Percentiles rank a stretch among this genome's conserved stretches.
Evolutionary conservation across 1,140 invertebrate genomes (phyloP).

Genomic region (Drosophila ironensis): DNA sequence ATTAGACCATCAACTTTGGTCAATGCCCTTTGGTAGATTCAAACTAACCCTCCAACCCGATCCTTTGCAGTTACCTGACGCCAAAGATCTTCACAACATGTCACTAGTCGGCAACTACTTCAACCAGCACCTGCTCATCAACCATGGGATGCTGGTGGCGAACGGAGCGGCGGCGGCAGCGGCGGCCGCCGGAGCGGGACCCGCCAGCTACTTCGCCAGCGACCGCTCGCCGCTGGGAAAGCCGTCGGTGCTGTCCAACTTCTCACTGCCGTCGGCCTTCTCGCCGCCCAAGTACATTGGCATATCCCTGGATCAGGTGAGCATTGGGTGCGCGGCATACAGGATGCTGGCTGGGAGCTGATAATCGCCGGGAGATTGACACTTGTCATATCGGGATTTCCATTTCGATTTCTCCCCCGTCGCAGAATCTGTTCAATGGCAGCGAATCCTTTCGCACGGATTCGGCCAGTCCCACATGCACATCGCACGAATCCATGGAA

Average conservation of each 20-base stretch:
- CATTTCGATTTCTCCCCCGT: conserved; percentile 25
- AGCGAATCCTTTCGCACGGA: conserved; percentile 82
- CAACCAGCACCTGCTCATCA: conserved; percentile 80
- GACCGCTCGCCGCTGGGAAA: conserved; percentile 74
- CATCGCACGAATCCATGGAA: conserved; percentile 81
- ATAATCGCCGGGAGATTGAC: conserved; percentile 56
- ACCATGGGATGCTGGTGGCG: conserved; percentile 78
- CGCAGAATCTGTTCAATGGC: conserved; percentile 81
- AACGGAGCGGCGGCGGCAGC: conserved; percentile 68
- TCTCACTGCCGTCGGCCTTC: conserved; percentile 81
- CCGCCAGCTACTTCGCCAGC: conserved; percentile 75
- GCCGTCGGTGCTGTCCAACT: conserved; percentile 80
- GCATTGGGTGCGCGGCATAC: neutral
- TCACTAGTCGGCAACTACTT: conserved; percentile 82
- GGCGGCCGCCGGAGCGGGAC: conserved; percentile 57
- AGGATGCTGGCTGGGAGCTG: neutral
- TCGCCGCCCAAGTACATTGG: conserved; percentile 81
- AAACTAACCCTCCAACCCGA: too few relatives aligned
- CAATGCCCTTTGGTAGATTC: too few relatives aligned
- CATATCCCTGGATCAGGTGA: conserved; percentile 81
- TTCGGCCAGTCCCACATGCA: conserved; percentile 81
- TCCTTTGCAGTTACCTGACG: conserved; percentile 79
- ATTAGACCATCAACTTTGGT: too few relatives aligned
- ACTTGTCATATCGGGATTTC: conserved; percentile 71
- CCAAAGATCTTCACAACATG: conserved; percentile 82